Conservation (phyloP, 2,797 vertebrate genomes). For the Lutjanus campechanus region DNA sequence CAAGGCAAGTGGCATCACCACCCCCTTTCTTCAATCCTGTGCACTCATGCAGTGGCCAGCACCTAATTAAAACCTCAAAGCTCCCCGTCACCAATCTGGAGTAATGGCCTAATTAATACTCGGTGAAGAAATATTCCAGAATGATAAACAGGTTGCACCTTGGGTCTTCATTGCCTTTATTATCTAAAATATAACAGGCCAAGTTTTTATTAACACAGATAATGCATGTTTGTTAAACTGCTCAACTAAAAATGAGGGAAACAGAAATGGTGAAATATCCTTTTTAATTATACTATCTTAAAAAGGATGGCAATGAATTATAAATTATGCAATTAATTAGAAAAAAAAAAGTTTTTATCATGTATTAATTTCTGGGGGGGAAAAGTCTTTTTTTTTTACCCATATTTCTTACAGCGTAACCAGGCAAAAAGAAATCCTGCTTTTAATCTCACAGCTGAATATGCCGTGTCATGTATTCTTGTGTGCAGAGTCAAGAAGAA, state of each 20-base stretch:
- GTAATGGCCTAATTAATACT: constrained; percentile 90
- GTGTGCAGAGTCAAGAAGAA: constrained; percentile 42
- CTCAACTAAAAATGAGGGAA: constrained; percentile 33
- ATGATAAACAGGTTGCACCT: constrained; percentile 86
- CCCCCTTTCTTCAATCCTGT: constrained; percentile 83
- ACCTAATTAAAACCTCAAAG: constrained; percentile 91
- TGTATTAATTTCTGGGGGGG: neutral
- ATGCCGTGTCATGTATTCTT: constrained; percentile 65
- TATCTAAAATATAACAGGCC: constrained; percentile 75
- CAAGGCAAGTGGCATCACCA: constrained; percentile 79
- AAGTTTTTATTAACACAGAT: constrained; percentile 65
- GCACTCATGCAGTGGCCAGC: constrained; percentile 87
- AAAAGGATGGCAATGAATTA: constrained; percentile 31
- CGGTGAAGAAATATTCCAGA: constrained; percentile 83
- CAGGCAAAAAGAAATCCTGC: constrained; percentile 24
- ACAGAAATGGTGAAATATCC: constrained; percentile 22
- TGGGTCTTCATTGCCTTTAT: constrained; percentile 77
- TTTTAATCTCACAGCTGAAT: constrained; percentile 56
- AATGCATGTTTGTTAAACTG: constrained; percentile 68
- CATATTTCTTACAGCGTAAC: constrained; percentile 11
- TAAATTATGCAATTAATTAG: constrained; percentile 34
- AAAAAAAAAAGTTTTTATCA: constrained; percentile 24
- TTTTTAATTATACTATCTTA: constrained; percentile 47
- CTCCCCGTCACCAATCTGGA: constrained; percentile 88
- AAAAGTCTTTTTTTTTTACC: neutral